Evolutionary conservation across 2,888 invertebrate genomes (phyloP).

Genomic region (Drymonia ruficornis): DNA sequence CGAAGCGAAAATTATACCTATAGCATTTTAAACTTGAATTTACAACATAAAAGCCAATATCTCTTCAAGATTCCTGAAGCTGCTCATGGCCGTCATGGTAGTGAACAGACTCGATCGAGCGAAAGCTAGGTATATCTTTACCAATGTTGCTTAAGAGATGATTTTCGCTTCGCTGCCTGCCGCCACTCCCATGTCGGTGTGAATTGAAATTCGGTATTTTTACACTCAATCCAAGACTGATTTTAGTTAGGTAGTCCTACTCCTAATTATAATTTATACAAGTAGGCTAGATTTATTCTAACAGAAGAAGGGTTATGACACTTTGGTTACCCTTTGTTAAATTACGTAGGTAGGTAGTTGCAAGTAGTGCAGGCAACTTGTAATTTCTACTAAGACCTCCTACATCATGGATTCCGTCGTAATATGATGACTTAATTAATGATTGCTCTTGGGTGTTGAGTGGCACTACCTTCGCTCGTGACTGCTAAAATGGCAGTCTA

Average conservation of each 20-base stretch:
- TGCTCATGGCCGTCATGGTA: too few species aligned
- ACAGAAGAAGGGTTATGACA: background rate
- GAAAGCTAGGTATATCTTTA: too few species aligned
- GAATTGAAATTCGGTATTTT: background rate
- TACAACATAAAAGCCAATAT: too few species aligned
- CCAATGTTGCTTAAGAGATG: too few species aligned
- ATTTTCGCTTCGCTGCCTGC: too few species aligned
- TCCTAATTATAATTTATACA: conserved; percentile 29
- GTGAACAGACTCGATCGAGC: too few species aligned
- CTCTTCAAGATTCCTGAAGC: too few species aligned
- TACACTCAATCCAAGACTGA: conserved; percentile 52
- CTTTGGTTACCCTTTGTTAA: background rate
- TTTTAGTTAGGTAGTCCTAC: conserved; percentile 43
- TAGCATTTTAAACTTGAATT: too few species aligned
- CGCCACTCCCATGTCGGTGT: background rate
- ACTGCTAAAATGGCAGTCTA: background rate
- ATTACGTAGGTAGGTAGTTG: background rate
- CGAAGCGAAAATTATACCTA: too few species aligned
- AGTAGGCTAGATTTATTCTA: conserved; percentile 18
- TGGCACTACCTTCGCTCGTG: background rate
- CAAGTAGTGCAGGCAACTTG: background rate
- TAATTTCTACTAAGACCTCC: background rate
- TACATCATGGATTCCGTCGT: background rate
- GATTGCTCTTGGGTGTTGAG: background rate
- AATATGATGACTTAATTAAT: background rate